Evolutionary conservation across 2,888 invertebrate genomes (phyloP).

Genomic region (Brenthis daphne): DNA sequence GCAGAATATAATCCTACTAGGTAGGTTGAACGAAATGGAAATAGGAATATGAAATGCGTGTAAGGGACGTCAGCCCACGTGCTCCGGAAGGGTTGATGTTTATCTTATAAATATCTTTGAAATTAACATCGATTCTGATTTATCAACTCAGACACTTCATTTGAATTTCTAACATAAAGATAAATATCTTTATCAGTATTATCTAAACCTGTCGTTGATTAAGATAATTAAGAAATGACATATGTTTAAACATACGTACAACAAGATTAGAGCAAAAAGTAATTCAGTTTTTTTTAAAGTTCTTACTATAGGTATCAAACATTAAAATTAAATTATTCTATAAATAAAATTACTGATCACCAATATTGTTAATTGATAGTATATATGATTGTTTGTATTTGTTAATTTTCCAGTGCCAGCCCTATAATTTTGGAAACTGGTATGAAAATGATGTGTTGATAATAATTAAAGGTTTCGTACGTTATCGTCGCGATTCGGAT

Average conservation of each 20-base stretch:
- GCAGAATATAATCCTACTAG: constrained; percentile 80
- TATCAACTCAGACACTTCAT: not conserved
- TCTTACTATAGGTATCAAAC: not conserved
- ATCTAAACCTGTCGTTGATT: not conserved
- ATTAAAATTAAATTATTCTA: not conserved
- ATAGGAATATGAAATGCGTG: constrained; percentile 79
- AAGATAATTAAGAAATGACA: too few species aligned
- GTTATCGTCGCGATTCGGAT: constrained; percentile 66
- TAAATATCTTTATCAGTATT: not conserved
- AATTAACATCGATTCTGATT: not conserved
- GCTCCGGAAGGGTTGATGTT: constrained; percentile 74
- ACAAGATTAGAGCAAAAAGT: too few species aligned
- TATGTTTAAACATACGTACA: too few species aligned
- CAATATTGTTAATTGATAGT: not conserved
- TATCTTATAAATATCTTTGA: constrained; percentile 54
- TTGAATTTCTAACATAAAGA: not conserved
- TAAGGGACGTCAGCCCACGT: constrained; percentile 73
- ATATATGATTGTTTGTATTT: constrained; percentile 3
- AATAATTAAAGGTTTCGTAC: constrained; percentile 80
- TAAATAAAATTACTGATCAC: too few species aligned
- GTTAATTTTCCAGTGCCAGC: constrained; percentile 51
- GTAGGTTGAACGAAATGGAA: constrained; percentile 79
- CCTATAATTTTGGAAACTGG: constrained; percentile 66
- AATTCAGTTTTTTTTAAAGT: too few species aligned
- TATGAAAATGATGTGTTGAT: constrained; percentile 81